Base-by-base conservation (phyloP, 2,113 vertebrate species). In the Carassius gibelio region DNA sequence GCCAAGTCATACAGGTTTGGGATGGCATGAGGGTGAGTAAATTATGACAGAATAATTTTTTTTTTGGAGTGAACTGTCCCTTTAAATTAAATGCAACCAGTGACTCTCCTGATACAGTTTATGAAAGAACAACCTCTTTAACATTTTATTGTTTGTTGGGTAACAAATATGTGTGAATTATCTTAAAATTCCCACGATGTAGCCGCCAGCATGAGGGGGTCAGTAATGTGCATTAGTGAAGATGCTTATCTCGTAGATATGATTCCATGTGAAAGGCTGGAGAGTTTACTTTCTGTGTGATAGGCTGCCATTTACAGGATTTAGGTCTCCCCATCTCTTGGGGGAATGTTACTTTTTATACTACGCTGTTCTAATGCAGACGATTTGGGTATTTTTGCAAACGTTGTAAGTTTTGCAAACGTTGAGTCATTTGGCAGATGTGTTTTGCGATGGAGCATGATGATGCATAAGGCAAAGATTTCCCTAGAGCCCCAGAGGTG, bases 181-280 rank as follows among this genome's bases (percentile, higher is more conserved):
- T 95, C 94, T 92, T 93, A 96, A 94, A 95, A 95, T 96, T 95
- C 90, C 93, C 94, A 91, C 95, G 95, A 95, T 94, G 93, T 90
- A 94, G 93, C 93, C 91, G 92, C 95, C 94, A 94, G 94, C 94
- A 91, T 94, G 92, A 92, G 90, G 91, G 93, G 93, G 93, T 92
- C 94, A 94, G 95, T 95, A 95, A 69, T 81, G 45, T 95, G 92
- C 91, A 85, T 85, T 92, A 92, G 94, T 95, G 94, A 94, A 95
- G 94, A 94, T 94, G 92, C 92, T 94, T 94, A 93, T 95, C 93
- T 91, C 77, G 85, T 87, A 89, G 42, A 81, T 69, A 26, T 59
- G 55, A 78, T 50, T 76, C n/a, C 55, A 52, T 75, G 69, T 71
- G 34, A 64, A 87, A 34, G 50, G 36, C 26, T 68, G 3, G 34